These are phyloP conservation scores for Orchesella flavescens DNA, from an alignment of 2,888 invertebrate species.

Conservation along the genomic window DNA sequence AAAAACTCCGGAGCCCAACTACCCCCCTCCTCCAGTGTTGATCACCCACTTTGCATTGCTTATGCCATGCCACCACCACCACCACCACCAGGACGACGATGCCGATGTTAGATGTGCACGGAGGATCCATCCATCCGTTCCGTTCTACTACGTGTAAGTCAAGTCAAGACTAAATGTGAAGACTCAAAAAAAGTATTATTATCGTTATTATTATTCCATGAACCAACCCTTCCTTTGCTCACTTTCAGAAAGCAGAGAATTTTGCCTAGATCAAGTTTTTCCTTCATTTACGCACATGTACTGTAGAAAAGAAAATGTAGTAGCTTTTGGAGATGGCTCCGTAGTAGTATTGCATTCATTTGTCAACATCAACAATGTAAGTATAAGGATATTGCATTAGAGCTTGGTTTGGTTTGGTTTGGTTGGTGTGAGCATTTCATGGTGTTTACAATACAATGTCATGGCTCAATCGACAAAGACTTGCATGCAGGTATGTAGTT, in stretches of 20 bases:
- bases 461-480: constrained; percentile 46
- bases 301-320: too few species aligned
- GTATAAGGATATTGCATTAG: too few species aligned
- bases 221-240: constrained; percentile 32
- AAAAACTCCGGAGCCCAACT: constrained; percentile 42
- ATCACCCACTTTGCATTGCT: constrained; percentile 42
- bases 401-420: too few species aligned
- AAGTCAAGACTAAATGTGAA: neutral
- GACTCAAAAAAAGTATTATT: constrained; percentile 24
- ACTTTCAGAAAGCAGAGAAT: neutral
- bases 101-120: constrained; percentile 31
- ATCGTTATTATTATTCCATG: constrained; percentile 32
- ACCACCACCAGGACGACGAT: constrained; percentile 24
- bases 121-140: constrained; percentile 45
- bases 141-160: neutral
- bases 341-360: constrained; percentile 21
- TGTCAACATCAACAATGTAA: neutral
- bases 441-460: constrained; percentile 39
- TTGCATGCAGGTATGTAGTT: neutral
- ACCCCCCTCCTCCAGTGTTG: constrained; percentile 51
- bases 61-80: constrained; percentile 8
- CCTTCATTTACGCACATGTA: constrained; percentile 18
- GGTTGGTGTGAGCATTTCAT: constrained; percentile 7
- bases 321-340: constrained; percentile 16
- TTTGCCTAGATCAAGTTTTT: constrained; percentile 13